Percentiles rank a stretch among this genome's conserved stretches.
Evolutionary conservation across 2,797 vertebrate species (phyloP).

Genomic region (Staurois parvus): DNA sequence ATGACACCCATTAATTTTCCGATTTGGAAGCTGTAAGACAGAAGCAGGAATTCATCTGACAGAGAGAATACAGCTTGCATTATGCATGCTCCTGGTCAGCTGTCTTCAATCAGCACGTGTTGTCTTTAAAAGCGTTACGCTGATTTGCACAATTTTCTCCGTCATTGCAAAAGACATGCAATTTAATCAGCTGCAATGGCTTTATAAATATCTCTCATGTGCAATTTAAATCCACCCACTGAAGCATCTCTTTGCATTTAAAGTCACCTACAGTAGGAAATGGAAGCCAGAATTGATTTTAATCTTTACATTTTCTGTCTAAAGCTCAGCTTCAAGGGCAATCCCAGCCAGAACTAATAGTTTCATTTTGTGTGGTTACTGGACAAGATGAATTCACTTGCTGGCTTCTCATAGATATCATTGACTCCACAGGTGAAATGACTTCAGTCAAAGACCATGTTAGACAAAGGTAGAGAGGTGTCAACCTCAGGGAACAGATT

Average conservation of each 20-base stretch:
- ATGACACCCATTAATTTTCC: neutral
- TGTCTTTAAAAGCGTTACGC: neutral
- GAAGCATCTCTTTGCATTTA: neutral
- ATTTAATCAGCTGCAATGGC: neutral
- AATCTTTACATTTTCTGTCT: neutral
- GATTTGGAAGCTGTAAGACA: neutral
- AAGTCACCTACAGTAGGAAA: neutral
- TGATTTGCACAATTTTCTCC: slow-evolving; percentile 4
- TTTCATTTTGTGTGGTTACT: neutral
- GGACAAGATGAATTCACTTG: neutral
- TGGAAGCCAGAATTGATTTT: neutral
- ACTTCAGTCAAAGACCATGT: too few relatives aligned
- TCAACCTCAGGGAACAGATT: too few relatives aligned
- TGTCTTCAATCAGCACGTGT: neutral
- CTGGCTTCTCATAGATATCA: too few relatives aligned
- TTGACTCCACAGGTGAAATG: too few relatives aligned
- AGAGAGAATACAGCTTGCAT: neutral
- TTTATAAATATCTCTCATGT: slow-evolving; percentile 2
- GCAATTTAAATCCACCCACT: slow-evolving; percentile 7
- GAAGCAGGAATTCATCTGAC: slow-evolving; percentile 22
- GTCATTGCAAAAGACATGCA: slow-evolving; percentile 10
- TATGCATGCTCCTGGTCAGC: neutral
- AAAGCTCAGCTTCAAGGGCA: neutral
- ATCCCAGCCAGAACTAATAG: neutral
- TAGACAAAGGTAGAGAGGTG: too few relatives aligned